Percentiles rank a stretch among this genome's conserved stretches.
phyloP scores from a whole-genome alignment of 2,113 vertebrate genomes.

The Capreolus pygargus region DNA sequence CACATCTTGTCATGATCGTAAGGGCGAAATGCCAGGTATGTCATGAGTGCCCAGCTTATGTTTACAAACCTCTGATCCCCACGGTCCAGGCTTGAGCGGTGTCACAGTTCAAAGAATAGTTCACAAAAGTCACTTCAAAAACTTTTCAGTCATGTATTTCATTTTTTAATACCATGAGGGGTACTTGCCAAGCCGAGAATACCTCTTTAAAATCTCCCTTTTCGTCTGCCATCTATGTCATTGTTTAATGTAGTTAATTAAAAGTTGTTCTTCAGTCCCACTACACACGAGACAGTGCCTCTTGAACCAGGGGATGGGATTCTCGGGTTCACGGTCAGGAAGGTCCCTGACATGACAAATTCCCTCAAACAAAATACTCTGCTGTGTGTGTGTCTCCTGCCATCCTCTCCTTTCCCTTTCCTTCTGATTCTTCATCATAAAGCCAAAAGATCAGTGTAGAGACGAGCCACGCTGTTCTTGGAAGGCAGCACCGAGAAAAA shows the following conservation, averaged over 20 bases:
- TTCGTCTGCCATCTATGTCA: background rate
- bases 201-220: background rate
- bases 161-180: background rate
- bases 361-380: background rate
- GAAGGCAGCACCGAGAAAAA: background rate
- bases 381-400: background rate
- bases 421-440: background rate
- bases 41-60: background rate
- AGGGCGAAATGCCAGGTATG: background rate
- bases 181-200: background rate
- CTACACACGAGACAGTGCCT: background rate
- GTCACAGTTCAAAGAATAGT: background rate
- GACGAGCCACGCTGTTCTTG: background rate
- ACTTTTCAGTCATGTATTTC: background rate
- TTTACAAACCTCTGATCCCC: background rate
- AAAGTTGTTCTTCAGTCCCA: background rate
- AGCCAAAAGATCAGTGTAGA: background rate
- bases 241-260: background rate
- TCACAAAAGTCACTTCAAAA: background rate
- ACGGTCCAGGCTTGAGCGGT: background rate
- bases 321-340: background rate
- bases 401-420: background rate
- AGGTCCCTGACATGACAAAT: background rate
- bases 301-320: background rate
- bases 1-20: background rate